Base-by-base conservation (phyloP, 2,888 invertebrate species). In the Leptinotarsa peninsularis region DNA sequence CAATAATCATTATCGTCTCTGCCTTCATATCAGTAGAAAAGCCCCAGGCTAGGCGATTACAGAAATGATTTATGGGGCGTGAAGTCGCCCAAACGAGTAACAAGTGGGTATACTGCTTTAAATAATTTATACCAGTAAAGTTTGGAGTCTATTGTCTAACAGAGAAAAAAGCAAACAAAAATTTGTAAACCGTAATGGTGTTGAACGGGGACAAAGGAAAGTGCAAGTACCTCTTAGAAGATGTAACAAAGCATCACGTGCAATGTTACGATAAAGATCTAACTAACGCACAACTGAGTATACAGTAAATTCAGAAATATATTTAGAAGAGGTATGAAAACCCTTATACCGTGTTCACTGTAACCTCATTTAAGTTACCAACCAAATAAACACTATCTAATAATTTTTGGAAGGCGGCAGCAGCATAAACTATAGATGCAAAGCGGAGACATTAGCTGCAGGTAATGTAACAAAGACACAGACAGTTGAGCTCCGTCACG, bases 41-140 rank as follows among this genome's bases (percentile, higher is more conserved):
- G 58, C 58, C 58, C 58, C 21, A 58, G 58, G 58, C 23, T 21
- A 58, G 27, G 27, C 23, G 58, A 27, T 58, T 58, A 58, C 14
- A 58, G 58, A 58, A 54, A 58, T 58, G 58, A 58, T 58, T 58
- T 23, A 58, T 58, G 15, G 58, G 15, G 23, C 23, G 23, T 58
- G 23, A 23, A 58, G 23, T 23, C 13, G 18, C 7, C 58, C 23
- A 58, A 58, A 23, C 21, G 21, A 14, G 23, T 21, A 15, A 58
- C 58, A 58, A 58, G 58, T 58, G 18, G 58, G 14, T 13, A 43
- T 10, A 10, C 58, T 58, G 23, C 15, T 58, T 15, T 23, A 14
- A 58, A 23, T 58, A 58, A 58, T 58, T 58, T 58, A 58, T 58
- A 58, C 23, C 10, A 33, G 33, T 33, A 33, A 7, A 33, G 58